These are phyloP conservation scores for Jordanella pulchra DNA, from an alignment of 2,797 vertebrate species.

Conservation along the genomic window DNA sequence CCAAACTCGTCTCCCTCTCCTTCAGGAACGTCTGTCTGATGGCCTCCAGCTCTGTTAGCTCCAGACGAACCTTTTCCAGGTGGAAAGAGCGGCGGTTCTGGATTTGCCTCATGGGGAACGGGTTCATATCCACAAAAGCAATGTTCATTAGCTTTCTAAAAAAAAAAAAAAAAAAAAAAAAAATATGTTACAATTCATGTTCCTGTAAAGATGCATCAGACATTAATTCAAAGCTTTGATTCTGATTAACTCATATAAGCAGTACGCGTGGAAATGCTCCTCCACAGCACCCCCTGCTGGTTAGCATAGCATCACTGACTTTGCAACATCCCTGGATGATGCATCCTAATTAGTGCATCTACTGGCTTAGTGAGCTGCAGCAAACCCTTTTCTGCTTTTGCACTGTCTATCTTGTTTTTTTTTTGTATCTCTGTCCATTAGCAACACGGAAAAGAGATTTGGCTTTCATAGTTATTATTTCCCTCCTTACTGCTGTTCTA, in stretches of 20 bases:
- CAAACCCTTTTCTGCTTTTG: background rate
- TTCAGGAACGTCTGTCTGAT: conserved; percentile 94
- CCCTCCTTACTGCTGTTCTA: background rate
- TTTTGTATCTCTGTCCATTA: background rate
- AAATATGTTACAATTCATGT: background rate
- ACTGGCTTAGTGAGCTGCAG: background rate
- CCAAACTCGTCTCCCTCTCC: conserved; percentile 85
- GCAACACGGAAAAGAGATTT: background rate
- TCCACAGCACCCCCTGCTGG: conserved; percentile 1
- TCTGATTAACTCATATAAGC: background rate
- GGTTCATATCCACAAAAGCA: conserved; percentile 96
- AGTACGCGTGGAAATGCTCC: background rate
- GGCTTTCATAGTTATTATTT: background rate
- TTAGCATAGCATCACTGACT: background rate
- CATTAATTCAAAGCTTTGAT: background rate
- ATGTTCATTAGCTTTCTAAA: conserved; percentile 90
- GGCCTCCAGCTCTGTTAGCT: conserved; percentile 93
- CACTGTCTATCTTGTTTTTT: background rate
- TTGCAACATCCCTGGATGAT: background rate
- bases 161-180: background rate
- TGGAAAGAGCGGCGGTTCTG: conserved; percentile 92
- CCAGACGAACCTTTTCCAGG: conserved; percentile 95
- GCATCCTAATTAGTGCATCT: too few relatives aligned
- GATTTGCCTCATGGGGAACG: conserved; percentile 94
- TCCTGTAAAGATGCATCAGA: background rate